Conservation (phyloP, 2,797 vertebrate species). For the Cirrhinus mrigala region DNA sequence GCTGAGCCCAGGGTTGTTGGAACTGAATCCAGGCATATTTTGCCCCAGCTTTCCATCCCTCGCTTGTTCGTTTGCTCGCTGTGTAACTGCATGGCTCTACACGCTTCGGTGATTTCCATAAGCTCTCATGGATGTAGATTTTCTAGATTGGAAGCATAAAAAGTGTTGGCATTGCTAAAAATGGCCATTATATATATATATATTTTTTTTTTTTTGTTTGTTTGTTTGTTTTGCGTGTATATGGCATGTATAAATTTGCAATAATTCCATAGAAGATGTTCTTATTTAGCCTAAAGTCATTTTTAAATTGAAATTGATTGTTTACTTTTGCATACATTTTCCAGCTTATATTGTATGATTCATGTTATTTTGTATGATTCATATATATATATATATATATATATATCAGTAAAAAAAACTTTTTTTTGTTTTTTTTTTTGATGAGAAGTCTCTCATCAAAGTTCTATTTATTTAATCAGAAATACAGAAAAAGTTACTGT, state of each 20-base stretch:
- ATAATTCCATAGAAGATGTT: slow-evolving; percentile 14
- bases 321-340: background rate
- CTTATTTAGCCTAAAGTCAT: background rate
- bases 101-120: slow-evolving; percentile 32
- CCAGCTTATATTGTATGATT: background rate
- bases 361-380: no score
- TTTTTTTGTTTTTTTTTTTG: no score
- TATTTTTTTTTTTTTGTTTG: no score
- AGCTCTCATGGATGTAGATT: slow-evolving; percentile 1
- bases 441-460: no score
- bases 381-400: no score
- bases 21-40: slow-evolving; percentile 45
- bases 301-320: background rate
- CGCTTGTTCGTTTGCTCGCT: slow-evolving; percentile 15
- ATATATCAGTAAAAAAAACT: no score
- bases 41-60: slow-evolving; percentile 25
- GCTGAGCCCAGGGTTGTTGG: slow-evolving; percentile 56
- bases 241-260: slow-evolving; percentile 12
- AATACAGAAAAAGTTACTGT: no score
- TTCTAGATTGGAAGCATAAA: background rate
- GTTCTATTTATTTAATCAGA: no score
- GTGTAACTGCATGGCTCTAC: slow-evolving; percentile 24
- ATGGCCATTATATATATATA: slow-evolving; percentile 31
- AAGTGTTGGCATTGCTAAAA: background rate
- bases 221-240: background rate